Evolutionary conservation across 2,797 vertebrate species (phyloP), one percentile per base, ranked within the genome.

Genomic region (Molothrus aeneus): DNA sequence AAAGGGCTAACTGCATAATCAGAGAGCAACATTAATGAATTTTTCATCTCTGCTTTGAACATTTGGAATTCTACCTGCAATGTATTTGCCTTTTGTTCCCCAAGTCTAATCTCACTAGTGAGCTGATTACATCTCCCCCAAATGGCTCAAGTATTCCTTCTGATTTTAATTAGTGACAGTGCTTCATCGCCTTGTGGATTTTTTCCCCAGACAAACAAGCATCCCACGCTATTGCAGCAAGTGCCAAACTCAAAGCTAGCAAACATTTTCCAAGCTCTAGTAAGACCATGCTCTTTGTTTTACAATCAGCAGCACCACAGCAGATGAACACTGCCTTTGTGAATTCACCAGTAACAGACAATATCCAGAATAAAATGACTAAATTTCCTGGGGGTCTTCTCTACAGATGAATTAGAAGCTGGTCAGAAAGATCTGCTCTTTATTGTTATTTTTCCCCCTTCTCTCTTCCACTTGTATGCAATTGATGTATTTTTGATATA

Each of bases 1-100:
- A 95, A 96, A 96, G 92, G 92, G 91, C 96, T 96, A 97, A 96
- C 92, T 96, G 91, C 85, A 96, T 96, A 97, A 97, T 96, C 93
- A 97, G 93, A 97, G 93, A 97, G 88, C 59, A 96, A 73, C 40
- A 20, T 91, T 97, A 97, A 97, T 97, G 95, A 96, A 96, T 96
- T 96, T 83, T 96, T 51, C 77, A 93, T 94, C 96, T 96, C 93
- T 88, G 80, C 94, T 97, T 96, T 96, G 94, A 97, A 95, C 71
- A 68, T 77, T 94, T 85, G 87, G 95, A 96, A 95, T 93, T 91
- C 74, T 93, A 87, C 85, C 86, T 88, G 74, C 69, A 91, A 80
- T 69, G 60, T 34, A 88, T 80, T 85, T 91, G 51, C 95, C 80
- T 93, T 87, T 54, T 95, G 87, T 66, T 54, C 34, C 51, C 74